Percentiles rank a stretch among this genome's conserved stretches.
Evolutionary conservation across 1,140 invertebrate genomes (phyloP).

Genomic region (Chlorops oryzae): DNA sequence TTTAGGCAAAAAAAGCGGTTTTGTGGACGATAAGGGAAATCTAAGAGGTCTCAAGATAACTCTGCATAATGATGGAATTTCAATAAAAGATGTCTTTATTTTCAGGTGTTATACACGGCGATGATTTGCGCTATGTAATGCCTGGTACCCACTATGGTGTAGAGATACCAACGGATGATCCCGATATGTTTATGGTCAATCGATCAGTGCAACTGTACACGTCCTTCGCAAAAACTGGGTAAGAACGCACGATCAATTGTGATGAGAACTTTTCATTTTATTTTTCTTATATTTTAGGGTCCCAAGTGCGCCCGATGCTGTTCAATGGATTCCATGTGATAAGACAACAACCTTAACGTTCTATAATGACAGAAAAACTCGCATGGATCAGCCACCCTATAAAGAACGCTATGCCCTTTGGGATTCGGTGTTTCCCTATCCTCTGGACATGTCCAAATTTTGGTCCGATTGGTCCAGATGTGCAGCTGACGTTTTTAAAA

Average conservation of each 20-base stretch:
- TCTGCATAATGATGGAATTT: neutral
- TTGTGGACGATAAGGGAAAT: conserved; percentile 9
- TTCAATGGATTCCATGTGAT: conserved; percentile 26
- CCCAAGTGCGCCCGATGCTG: neutral
- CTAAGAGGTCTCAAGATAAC: conserved; percentile 10
- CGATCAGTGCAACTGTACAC: conserved; percentile 24
- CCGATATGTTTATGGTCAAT: conserved; percentile 37
- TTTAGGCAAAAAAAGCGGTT: conserved; percentile 19
- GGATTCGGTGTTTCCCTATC: conserved; percentile 39
- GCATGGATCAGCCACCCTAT: conserved; percentile 19
- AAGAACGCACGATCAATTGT: conserved; percentile 2
- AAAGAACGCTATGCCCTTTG: conserved; percentile 26
- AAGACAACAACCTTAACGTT: conserved; percentile 11
- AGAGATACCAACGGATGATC: neutral
- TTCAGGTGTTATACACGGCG: conserved; percentile 55
- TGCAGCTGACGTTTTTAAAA: too few species aligned
- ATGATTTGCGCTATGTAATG: conserved; percentile 59
- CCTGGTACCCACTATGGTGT: conserved; percentile 49
- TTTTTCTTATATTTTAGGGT: neutral
- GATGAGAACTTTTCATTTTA: neutral
- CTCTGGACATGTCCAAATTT: too few species aligned
- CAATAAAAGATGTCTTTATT: neutral
- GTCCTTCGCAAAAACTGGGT: conserved; percentile 30
- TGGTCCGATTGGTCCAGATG: too few species aligned
- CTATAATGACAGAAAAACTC: conserved; percentile 18